Base-by-base conservation (phyloP, 2,113 vertebrate species). In the Echinops telfairi region DNA sequence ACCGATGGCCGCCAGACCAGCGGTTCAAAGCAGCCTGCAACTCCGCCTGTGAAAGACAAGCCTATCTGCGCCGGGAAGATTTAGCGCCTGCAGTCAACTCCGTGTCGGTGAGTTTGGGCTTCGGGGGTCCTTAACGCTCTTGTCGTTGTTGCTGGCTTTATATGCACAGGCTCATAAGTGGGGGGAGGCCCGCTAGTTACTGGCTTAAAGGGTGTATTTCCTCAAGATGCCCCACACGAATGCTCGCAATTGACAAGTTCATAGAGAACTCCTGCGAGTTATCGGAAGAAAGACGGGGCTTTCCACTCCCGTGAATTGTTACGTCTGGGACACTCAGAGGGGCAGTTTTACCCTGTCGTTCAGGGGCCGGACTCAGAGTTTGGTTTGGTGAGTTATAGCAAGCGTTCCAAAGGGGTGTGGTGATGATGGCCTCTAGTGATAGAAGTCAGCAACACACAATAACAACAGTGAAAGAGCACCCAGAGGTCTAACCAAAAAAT, bases 391-490 rank as follows among this genome's bases (percentile, higher is more conserved):
- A 53, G 47, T 14, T 53, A 53, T 2, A 53, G 47, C 47, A 11
- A 53, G 66, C 81, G 38, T 92, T 93, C 36, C 75, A 38, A 86
- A 83, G 66, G 76, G 58, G 53, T 89, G 53, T 92, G 5, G 47
- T 53, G 47, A 53, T 53, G 47, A 6, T 53, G 47, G 5, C 47
- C 47, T 53, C 40, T 40, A 40, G 40, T 3, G 83, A 66, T 79
- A 27, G 80, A 92, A 90, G 33, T 84, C 79, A 81, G 86, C 66
- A 77, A 80, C 66, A 87, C 33, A 87, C 68, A 86, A 80, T 70
- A 38, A 62, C 58, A 66, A 66, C 40, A 83, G 88, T 20, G 80
- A 93, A 75, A 40, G 4, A 31, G 40, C 40, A 40, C 40, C 40
- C 40, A 12, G 25, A 53, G 57, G 47, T 25, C 80, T n/a, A 25